Evolutionary conservation across 2,113 vertebrate genomes (phyloP), one percentile per base, ranked within the genome.

Genomic region (Aegotheles bennettii): DNA sequence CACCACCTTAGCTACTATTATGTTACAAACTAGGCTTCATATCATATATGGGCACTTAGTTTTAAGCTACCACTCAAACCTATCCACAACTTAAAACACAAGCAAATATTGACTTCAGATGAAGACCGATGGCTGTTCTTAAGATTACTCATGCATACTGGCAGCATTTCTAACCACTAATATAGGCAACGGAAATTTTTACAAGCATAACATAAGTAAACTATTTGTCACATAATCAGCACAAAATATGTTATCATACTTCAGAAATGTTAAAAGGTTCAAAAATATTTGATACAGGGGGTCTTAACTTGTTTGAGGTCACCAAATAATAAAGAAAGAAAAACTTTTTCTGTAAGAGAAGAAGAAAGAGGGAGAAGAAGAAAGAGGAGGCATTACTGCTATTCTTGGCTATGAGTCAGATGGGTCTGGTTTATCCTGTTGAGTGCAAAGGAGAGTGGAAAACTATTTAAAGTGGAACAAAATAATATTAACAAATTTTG

Each of bases 391-490:
- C 38, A 59, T 59, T 93, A 11, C 69, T 81, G 59, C 77, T 84
- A 19, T 81, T 87, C 56, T 81, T 95, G 93, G 86, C 83, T 87
- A 73, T 63, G 20, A 11, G 35, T 87, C 95, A 89, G 48, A 35
- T 1, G 23, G 11, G 5, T 71, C 60, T 78, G 80, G n/a, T 91
- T 95, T 88, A 38, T 63, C 84, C 45, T 71, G 43, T 42, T 42
- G 56, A 85, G 38, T 33, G 48, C 53, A 93, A 74, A 89, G 24
- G 18, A 63, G 13, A 74, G 33, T 59, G 64, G 68, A 89, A 93
- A 94, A 81, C 75, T 94, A 70, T 73, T 92, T 94, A 81, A 93
- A 95, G 48, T 47, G 81, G 64, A 84, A 81, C n/a, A 67, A 92
- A 88, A 86, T 29, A 80, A 31, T 21, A 56, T 50, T 89, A 59